Evolutionary conservation across 2,888 invertebrate species (phyloP).

Genomic region (Himalopsyche japonica): DNA sequence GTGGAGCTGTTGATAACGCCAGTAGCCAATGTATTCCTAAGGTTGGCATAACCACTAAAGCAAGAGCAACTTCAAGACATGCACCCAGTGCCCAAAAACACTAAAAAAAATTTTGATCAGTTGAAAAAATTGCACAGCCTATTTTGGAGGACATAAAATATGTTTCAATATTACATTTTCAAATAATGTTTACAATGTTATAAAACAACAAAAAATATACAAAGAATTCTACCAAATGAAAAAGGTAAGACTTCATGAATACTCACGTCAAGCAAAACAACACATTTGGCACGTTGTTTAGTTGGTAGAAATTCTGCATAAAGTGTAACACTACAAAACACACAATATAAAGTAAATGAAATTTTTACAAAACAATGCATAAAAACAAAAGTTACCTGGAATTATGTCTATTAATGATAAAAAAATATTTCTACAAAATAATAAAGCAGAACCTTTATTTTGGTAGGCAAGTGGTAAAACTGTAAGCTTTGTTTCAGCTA

Average conservation of each 20-base stretch:
- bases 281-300: conserved; percentile 92
- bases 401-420: too few relatives aligned
- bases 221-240: neutral
- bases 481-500: too few relatives aligned
- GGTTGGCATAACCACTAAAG: conserved; percentile 87
- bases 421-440: too few relatives aligned
- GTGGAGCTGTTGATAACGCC: conserved; percentile 87
- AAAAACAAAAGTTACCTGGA: conserved; percentile 6
- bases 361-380: conserved; percentile 27
- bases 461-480: too few relatives aligned
- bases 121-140: too few relatives aligned
- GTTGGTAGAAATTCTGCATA: conserved; percentile 96
- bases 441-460: too few relatives aligned
- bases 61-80: conserved; percentile 89
- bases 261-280: conserved; percentile 91
- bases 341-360: conserved; percentile 35
- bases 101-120: conserved; percentile 52
- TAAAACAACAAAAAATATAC: neutral
- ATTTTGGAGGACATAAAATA: too few relatives aligned
- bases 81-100: conserved; percentile 97
- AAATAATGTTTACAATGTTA: too few relatives aligned
- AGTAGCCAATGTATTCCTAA: conserved; percentile 91
- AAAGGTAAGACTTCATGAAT: neutral
- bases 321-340: conserved; percentile 77
- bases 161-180: too few relatives aligned